Base-by-base conservation (phyloP, 2,113 vertebrate species). In the Gavia stellata region DNA sequence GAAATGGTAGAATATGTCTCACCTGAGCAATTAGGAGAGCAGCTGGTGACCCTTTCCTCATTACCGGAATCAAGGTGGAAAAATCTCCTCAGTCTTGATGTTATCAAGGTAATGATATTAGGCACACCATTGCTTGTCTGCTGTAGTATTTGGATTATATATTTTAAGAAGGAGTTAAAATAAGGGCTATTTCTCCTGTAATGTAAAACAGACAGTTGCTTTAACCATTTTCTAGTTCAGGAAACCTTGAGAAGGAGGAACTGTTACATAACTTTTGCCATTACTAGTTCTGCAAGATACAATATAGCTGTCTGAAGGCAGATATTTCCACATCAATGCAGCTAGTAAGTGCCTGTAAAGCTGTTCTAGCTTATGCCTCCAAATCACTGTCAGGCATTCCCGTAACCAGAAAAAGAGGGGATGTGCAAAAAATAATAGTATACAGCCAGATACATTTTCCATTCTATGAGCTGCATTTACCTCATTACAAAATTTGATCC, bases 11-110 rank as follows among this genome's bases (percentile, higher is more conserved):
- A 96, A 8, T 99, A 99, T 83, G 89, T 98, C 34, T 99, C 99
- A 23, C 98, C 98, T 45, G 98, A 99, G 40, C 99, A 99, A 88
- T 1, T 99, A 92, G 98, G 98, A 97, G 98, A 98, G 44, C 98
- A 98, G 65, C 97, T 99, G 92, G 97, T 99, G 59, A 99, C 99
- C 3, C 98, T 99, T 23, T 99, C 99, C 7, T 96, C 98, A 82
- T 97, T 99, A 61, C 98, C 99, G 0, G 99, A 99, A 91, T 99
- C 99, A 47, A 98, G 99, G 23, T 99, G 99, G 99, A 99, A 98
- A 90, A 99, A 99, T 90, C 98, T 99, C 45, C 98, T 99, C 68
- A 98, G 98, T 91, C 98, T 99, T 67, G 99, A 99, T 84, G 21
- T 97, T 92, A 99, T 99, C 96, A 99, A 99, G 99, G 99, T 99